Conservation (phyloP, 2,113 vertebrate species). For the Nipponia nippon region DNA sequence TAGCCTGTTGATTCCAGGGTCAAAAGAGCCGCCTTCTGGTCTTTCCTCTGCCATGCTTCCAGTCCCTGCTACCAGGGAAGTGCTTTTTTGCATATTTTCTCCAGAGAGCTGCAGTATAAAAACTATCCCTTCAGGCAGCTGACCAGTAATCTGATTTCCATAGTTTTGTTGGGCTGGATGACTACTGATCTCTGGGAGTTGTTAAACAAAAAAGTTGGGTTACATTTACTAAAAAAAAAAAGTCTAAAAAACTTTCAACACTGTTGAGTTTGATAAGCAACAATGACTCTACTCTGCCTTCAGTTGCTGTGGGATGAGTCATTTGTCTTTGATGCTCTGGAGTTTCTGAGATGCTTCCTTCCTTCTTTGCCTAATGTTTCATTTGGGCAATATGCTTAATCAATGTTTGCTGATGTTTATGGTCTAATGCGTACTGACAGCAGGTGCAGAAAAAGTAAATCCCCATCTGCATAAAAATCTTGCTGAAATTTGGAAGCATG, state of each 20-base stretch:
- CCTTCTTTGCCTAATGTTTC: slow-evolving; percentile 50
- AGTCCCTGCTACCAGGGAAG: background rate
- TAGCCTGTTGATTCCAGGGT: background rate
- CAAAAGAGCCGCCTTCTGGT: background rate
- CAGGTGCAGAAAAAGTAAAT: slow-evolving; percentile 64
- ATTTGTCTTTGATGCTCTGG: slow-evolving; percentile 47
- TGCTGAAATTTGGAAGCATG: slow-evolving; percentile 59
- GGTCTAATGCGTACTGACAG: slow-evolving; percentile 71
- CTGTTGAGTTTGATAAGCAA: background rate
- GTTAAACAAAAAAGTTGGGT: background rate
- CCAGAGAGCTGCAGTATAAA: background rate
- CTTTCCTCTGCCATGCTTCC: background rate
- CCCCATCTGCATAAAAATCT: slow-evolving; percentile 67
- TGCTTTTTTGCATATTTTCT: background rate
- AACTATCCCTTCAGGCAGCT: background rate
- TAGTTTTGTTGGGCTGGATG: background rate
- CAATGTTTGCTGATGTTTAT: slow-evolving; percentile 73
- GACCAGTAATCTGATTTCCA: background rate
- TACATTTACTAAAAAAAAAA: background rate
- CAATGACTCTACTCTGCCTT: background rate
- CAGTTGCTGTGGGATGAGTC: slow-evolving; percentile 3
- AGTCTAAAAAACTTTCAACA: background rate
- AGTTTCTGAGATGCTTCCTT: background rate
- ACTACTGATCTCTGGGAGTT: background rate
- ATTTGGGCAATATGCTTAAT: slow-evolving; percentile 72